Conservation (phyloP, 2,888 invertebrate species). For the Catocala nupta region DNA sequence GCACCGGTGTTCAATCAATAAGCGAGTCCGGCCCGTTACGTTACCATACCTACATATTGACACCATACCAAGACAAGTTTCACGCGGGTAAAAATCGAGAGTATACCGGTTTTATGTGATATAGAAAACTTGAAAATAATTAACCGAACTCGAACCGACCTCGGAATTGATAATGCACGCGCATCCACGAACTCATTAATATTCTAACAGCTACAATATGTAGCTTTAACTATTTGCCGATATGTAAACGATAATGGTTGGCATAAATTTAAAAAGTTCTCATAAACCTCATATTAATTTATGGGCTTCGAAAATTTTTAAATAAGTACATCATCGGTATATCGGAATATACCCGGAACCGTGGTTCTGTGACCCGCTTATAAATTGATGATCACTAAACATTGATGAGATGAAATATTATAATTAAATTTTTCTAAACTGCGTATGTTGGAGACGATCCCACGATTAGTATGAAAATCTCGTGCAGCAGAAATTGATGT, state of each 20-base stretch:
- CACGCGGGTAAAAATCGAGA: slow-evolving; percentile 37
- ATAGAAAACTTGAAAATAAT: slow-evolving; percentile 42
- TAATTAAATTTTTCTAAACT: slow-evolving; percentile 9
- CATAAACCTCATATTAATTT: slow-evolving; percentile 17
- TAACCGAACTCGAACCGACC: slow-evolving; percentile 27
- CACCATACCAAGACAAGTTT: slow-evolving; percentile 34
- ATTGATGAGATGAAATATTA: slow-evolving; percentile 11
- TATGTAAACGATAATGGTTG: slow-evolving; percentile 14
- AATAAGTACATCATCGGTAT: slow-evolving; percentile 19
- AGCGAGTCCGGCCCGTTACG: slow-evolving; percentile 34
- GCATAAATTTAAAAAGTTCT: slow-evolving; percentile 20
- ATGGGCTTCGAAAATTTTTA: slow-evolving; percentile 19
- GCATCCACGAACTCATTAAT: slow-evolving; percentile 9
- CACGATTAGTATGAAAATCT: slow-evolving; percentile 15
- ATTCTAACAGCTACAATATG: slow-evolving; percentile 19
- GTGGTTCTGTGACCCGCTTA: slow-evolving; percentile 32
- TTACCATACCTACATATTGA: slow-evolving; percentile 32
- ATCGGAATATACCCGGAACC: slow-evolving; percentile 14
- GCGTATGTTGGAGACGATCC: slow-evolving; percentile 5
- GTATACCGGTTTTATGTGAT: slow-evolving; percentile 44
- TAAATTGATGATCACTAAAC: slow-evolving; percentile 19
- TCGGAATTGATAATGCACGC: slow-evolving; percentile 40
- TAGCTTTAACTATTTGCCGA: slow-evolving; percentile 16
- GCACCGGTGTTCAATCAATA: slow-evolving; percentile 39
- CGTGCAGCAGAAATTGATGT: slow-evolving; percentile 1